Percentiles rank a stretch among this genome's conserved stretches.
Evolutionary conservation across 2,113 vertebrate genomes (phyloP).

Genomic region (Smithornis capensis): DNA sequence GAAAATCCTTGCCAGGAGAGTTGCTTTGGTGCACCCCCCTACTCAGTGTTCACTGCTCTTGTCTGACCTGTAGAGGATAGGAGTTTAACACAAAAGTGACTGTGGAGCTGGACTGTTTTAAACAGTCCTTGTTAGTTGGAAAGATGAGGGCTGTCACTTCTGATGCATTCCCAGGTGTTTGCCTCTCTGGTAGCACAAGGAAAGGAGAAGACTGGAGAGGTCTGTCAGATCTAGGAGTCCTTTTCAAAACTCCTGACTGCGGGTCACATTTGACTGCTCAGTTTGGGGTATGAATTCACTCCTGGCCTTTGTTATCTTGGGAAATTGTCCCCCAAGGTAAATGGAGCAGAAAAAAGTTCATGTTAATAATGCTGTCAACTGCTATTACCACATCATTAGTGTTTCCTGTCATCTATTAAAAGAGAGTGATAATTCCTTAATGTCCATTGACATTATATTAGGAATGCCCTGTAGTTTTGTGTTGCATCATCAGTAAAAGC

Average conservation of each 20-base stretch:
- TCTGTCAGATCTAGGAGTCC: neutral
- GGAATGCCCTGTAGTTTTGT: neutral
- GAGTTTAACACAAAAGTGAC: neutral
- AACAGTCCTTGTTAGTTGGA: neutral
- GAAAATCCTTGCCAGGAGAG: neutral
- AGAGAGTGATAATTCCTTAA: neutral
- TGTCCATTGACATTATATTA: neutral
- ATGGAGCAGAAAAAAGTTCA: neutral
- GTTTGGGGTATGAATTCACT: neutral
- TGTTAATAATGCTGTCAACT: neutral
- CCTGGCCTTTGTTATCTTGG: neutral
- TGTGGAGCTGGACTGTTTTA: neutral
- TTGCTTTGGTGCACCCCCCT: neutral
- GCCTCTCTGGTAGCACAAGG: accelerated
- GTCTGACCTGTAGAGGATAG: neutral
- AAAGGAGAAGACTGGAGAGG: neutral
- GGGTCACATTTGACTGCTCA: neutral
- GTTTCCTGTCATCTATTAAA: neutral
- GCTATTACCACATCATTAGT: neutral
- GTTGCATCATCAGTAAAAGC: neutral
- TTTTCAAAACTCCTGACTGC: neutral
- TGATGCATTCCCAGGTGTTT: neutral
- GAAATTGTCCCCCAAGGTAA: neutral
- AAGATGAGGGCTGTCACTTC: neutral
- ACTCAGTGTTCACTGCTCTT: neutral